Base-by-base conservation (phyloP, 1,140 invertebrate species). In the Lasioglossum baleicum region DNA sequence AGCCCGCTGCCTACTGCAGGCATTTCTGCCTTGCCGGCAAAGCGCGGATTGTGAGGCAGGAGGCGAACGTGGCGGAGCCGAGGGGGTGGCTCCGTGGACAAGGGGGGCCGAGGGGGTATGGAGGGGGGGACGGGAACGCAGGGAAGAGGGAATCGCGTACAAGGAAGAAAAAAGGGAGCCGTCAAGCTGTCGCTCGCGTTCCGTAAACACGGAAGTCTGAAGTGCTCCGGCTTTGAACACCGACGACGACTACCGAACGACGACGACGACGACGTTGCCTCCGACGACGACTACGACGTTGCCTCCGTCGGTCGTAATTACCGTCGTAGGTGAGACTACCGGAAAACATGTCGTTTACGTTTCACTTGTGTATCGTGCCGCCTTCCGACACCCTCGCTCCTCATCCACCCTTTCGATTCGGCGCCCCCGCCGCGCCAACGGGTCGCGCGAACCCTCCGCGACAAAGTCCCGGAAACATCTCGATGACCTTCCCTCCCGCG, bases 191-290 rank as follows among this genome's bases (percentile, higher is more conserved):
- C 81, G 75, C 70, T 70, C 64, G 71, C 69, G 80, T 82, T 82
- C 70, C 75, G 80, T 79, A 84, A 84, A 84, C 81, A 84, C 75
- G 80, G 75, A 70, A 82, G 75, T 69, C 70, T 74, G 70, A 78
- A 82, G 80, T 74, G 60, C 69, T 73, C 70, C 7, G 68, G 60
- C 82, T 83, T 84, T 84, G 70, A 83, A 73, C 69, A 70, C 67
- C 80, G 63, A 79, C 80, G 75, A 69, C 68, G 67, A 63, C 61
- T 75, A 63, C 76, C 68, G 69, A 53, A 31, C 73, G 74, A 51
- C 35, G 64, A 69, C 76, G 69, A 64, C 40, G 22, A 31, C 42
- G 13, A 17, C 63, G 31, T 1, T 3, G 65, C 22, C 26, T 26
- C 26, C 40, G 40, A 26, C 31, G 60, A 63, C 31, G 63, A 42